Percentiles rank a stretch among this genome's conserved stretches.
Evolutionary conservation across 2,888 invertebrate species (phyloP).

Genomic region (Diploptera punctata): DNA sequence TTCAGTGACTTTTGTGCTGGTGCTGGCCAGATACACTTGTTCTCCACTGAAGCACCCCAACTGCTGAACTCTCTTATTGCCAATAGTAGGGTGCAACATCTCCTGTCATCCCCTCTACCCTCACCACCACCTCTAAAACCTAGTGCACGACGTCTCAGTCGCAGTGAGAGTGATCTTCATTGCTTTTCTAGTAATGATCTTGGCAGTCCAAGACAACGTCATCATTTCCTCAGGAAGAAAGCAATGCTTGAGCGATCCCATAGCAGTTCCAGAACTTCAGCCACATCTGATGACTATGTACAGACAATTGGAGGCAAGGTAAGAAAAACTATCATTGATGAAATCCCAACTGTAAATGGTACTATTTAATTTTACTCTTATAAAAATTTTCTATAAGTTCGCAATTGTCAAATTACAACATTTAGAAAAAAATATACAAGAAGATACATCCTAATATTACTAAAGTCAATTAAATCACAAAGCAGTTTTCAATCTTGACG

Average conservation of each 20-base stretch:
- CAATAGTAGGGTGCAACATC: constrained; percentile 32
- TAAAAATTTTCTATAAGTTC: too few species aligned
- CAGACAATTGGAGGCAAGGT: constrained; percentile 51
- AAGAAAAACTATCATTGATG: constrained; percentile 33
- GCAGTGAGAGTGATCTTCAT: constrained; percentile 60
- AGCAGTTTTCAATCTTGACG: too few species aligned
- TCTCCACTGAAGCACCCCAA: constrained; percentile 57
- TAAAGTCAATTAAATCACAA: too few species aligned
- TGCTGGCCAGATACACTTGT: constrained; percentile 59
- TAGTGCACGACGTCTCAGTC: constrained; percentile 54
- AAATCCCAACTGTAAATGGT: too few species aligned
- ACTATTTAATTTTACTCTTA: too few species aligned
- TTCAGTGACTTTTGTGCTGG: constrained; percentile 60
- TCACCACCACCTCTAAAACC: constrained; percentile 43
- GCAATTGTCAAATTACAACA: too few species aligned
- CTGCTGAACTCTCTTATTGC: constrained; percentile 55
- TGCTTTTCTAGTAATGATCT: constrained; percentile 5
- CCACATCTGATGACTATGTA: constrained; percentile 53
- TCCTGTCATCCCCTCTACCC: constrained; percentile 35
- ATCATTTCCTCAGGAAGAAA: not conserved
- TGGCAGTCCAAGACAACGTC: not conserved
- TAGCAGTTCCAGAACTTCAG: constrained; percentile 53
- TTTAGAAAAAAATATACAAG: too few species aligned
- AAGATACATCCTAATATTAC: too few species aligned
- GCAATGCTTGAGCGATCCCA: constrained; percentile 41